Evolutionary conservation across 2,888 invertebrate species (phyloP), one percentile per base, ranked within the genome.

Genomic region (Drosophila anceps): DNA sequence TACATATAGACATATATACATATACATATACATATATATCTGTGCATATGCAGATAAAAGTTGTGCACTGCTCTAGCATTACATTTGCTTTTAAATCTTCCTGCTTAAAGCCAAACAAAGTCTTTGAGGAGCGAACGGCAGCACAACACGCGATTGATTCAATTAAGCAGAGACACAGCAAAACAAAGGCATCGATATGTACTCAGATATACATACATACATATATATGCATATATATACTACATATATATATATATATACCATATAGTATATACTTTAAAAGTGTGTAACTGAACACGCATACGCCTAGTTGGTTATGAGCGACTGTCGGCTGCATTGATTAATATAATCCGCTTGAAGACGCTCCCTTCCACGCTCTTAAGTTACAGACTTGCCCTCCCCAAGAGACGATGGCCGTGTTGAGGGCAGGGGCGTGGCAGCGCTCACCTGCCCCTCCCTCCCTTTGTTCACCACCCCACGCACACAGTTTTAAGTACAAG

Each of bases 331-430:
- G 66, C 76, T 65, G 78, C 90, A 90, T 88, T 90, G 91, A 91
- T 91, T 91, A 91, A 91, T 91, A 91, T 91, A 91, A 91, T 91
- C 91, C 91, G 91, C 90, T 91, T 90, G 88, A 90, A 90, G 91
- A 88, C 84, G 90, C 77, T 76, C 50, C 50, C 50, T 33, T 18
- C 53, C 70, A 73, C 48, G 66, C 62, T 72, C 62, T 88, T 82
- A 82, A 83, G 85, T 79, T 84, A 82, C 87, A 82, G 50, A 48
- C 48, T 29, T 27, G 46, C 46, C 46, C 46, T 46, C 61, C 63
- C 66, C 53, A 65, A 65, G 70, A 43, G 69, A 46, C 67, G 24
- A 50, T 12, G 7, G 43, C 27, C 13, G 10, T 10, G 10, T 10
- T 46, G 24, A 18, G 43, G 43, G 13, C 1, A 12, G 24, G 31